A percentile compares a stretch with the other conserved stretches of the same genome.
These are phyloP conservation scores for Athripsodes cinereus DNA, from an alignment of 2,888 invertebrate genomes.

Conservation along the genomic window DNA sequence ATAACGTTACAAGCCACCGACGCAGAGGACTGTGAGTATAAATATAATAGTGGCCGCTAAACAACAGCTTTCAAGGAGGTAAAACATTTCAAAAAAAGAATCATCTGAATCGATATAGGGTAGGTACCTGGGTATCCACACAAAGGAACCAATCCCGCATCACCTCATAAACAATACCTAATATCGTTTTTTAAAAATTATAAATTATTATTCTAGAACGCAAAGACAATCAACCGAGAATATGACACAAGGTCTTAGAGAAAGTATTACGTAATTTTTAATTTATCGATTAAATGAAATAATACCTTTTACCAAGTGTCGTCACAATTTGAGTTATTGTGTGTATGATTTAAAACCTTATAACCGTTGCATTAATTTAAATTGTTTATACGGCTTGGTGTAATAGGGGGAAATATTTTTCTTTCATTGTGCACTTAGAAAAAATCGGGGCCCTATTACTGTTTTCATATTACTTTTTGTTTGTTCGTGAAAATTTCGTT, in stretches of 20 bases:
- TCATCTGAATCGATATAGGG: too few species aligned
- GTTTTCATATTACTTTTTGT: too few species aligned
- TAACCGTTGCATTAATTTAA: neutral
- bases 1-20: too few species aligned
- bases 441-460: too few species aligned
- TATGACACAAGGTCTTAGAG: neutral
- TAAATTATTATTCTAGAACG: neutral
- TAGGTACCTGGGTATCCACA: neutral
- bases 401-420: neutral
- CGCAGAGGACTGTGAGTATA: too few species aligned
- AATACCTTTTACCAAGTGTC: neutral
- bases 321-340: neutral
- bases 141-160: conserved; percentile 21
- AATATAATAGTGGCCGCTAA: too few species aligned
- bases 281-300: neutral
- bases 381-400: neutral
- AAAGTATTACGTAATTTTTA: neutral
- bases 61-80: too few species aligned
- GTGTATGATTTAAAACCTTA: neutral
- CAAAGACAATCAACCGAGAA: neutral
- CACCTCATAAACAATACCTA: conserved; percentile 23
- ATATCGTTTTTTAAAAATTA: neutral
- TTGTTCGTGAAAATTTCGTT: too few species aligned
- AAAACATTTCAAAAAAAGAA: too few species aligned
- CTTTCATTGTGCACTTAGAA: too few species aligned